Conservation (phyloP, 2,113 vertebrate genomes). For the Xyliphius kryptos region DNA sequence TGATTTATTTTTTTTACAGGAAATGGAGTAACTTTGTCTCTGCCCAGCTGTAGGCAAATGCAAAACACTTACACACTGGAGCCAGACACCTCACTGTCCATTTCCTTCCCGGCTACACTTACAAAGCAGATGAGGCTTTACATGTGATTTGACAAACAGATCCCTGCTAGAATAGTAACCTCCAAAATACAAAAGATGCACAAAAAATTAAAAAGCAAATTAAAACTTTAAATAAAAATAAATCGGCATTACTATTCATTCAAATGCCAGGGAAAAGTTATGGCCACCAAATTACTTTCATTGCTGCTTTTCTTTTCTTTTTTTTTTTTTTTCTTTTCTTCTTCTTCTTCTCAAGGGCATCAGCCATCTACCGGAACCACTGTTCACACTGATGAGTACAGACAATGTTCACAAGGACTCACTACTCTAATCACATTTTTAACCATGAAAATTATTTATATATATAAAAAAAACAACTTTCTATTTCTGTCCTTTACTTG, state of each 20-base stretch:
- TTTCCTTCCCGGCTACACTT: conserved; percentile 40
- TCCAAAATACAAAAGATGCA: conserved; percentile 38
- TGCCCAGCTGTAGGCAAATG: conserved; percentile 48
- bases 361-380: conserved; percentile 41
- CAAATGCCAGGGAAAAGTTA: conserved; percentile 45
- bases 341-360: too few species aligned
- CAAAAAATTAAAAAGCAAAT: conserved; percentile 41
- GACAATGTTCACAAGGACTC: conserved; percentile 40
- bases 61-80: conserved; percentile 51
- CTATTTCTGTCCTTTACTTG: not conserved
- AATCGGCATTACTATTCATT: conserved; percentile 38
- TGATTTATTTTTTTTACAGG: conserved; percentile 62
- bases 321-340: too few species aligned
- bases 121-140: conserved; percentile 31
- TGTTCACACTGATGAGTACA: conserved; percentile 30
- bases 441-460: not conserved
- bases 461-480: conserved; percentile 1
- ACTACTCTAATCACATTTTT: conserved; percentile 21
- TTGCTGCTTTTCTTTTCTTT: conserved; percentile 35
- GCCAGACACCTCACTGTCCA: conserved; percentile 54
- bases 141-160: conserved; percentile 34
- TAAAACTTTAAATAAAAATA: conserved; percentile 44
- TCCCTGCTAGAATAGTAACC: conserved; percentile 37
- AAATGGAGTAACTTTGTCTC: conserved; percentile 55
- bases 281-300: conserved; percentile 48